These are phyloP conservation scores for Tachyglossus aculeatus DNA, from an alignment of 2,797 vertebrate species.

Conservation along the genomic window DNA sequence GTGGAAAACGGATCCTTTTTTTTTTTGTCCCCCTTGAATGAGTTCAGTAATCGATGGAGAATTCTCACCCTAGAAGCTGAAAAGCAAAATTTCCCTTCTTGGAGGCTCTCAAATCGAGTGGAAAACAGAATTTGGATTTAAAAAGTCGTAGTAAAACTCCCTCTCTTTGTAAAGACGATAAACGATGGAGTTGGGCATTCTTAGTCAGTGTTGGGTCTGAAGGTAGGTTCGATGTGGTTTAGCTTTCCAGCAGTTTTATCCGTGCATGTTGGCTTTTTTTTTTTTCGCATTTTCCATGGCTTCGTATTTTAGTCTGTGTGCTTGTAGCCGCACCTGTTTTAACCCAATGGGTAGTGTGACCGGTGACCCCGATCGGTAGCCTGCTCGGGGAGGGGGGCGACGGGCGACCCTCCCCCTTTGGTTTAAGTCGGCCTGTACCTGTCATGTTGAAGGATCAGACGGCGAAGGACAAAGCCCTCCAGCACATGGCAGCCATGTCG, in stretches of 20 bases:
- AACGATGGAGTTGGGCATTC: constrained; percentile 35
- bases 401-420: too few relatives aligned
- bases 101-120: accelerated
- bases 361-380: too few relatives aligned
- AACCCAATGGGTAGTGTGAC: constrained; percentile 55
- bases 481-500: constrained; percentile 99
- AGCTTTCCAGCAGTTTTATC: constrained; percentile 66
- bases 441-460: constrained; percentile 97
- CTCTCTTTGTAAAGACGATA: background rate
- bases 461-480: constrained; percentile 99
- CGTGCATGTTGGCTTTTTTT: constrained; percentile 73
- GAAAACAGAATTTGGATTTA: background rate
- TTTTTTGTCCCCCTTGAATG: background rate
- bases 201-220: constrained; percentile 39
- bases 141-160: background rate
- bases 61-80: constrained; percentile 27
- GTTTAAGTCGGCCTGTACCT: constrained; percentile 87
- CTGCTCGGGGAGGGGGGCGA: too few relatives aligned
- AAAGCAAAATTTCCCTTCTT: constrained; percentile 11
- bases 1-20: background rate
- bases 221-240: constrained; percentile 45
- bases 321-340: constrained; percentile 73
- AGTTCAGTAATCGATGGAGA: constrained; percentile 31
- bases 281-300: constrained; percentile 75
- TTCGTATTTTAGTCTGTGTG: constrained; percentile 72